A percentile compares a stretch with the other conserved stretches of the same genome.
These are phyloP conservation scores for Acestrorhynchus altus DNA, from an alignment of 2,797 vertebrate genomes.

Conservation along the genomic window DNA sequence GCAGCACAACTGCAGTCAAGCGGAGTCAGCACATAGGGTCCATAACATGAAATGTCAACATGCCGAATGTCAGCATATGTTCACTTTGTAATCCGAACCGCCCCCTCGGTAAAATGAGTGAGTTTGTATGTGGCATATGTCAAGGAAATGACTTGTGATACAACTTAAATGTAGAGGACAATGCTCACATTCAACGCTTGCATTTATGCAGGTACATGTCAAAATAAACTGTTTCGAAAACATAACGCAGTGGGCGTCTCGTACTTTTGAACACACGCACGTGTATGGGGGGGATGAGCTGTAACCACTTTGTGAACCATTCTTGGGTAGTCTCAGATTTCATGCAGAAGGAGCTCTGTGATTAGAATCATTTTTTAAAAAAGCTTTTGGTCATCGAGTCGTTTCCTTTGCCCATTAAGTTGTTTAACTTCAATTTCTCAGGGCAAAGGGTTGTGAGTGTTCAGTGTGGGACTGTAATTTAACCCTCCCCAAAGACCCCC, in stretches of 20 bases:
- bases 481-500: conserved; percentile 43
- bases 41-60: neutral
- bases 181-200: neutral
- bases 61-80: neutral
- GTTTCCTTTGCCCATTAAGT: conserved; percentile 43
- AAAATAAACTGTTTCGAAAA: neutral
- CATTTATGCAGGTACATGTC: conserved; percentile 3
- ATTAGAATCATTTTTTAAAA: conserved; percentile 17
- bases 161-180: neutral
- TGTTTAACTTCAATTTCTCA: conserved; percentile 49
- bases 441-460: conserved; percentile 29
- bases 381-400: conserved; percentile 30
- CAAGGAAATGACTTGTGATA: neutral
- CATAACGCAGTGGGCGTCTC: neutral
- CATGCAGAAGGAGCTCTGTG: conserved; percentile 1
- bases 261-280: neutral
- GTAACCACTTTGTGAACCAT: neutral
- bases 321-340: conserved; percentile 26
- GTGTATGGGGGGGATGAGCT: neutral
- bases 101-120: neutral
- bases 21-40: neutral
- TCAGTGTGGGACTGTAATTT: conserved; percentile 39
- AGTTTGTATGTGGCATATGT: neutral
- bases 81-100: neutral
- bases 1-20: neutral